Conservation (phyloP, 2,888 invertebrate species). For the Oscheius sp. region DNA sequence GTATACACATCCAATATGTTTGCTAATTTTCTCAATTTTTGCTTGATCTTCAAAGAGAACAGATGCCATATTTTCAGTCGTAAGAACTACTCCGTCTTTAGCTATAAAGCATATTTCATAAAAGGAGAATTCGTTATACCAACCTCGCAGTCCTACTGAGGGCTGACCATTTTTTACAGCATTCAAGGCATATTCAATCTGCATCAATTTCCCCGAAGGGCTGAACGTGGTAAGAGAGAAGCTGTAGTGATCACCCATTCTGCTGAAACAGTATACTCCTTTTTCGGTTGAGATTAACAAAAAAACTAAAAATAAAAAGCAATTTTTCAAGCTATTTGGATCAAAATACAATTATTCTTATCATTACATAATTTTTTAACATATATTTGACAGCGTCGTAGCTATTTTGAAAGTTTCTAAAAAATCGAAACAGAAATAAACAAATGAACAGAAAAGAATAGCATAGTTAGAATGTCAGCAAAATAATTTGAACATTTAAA, state of each 20-base stretch:
- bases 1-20: slow-evolving; percentile 96
- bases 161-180: slow-evolving; percentile 98
- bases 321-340: not conserved
- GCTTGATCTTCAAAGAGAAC: slow-evolving; percentile 93
- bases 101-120: slow-evolving; percentile 75
- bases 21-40: slow-evolving; percentile 93
- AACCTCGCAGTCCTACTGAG: slow-evolving; percentile 85
- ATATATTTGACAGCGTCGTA: not conserved
- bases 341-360: not conserved
- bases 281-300: not conserved
- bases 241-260: slow-evolving; percentile 69
- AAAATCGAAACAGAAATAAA: not conserved
- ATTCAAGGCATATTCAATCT: slow-evolving; percentile 98
- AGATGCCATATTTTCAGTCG: slow-evolving; percentile 98
- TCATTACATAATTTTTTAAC: too few relatives aligned
- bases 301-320: not conserved
- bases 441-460: not conserved
- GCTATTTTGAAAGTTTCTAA: not conserved
- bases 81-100: slow-evolving; percentile 95
- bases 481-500: not conserved
- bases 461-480: slow-evolving; percentile 17
- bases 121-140: not conserved
- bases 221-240: slow-evolving; percentile 75
- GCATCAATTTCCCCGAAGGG: slow-evolving; percentile 97
- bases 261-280: not conserved